Evolutionary conservation across 2,888 invertebrate genomes (phyloP).

Genomic region (Barypeithes pellucidus): DNA sequence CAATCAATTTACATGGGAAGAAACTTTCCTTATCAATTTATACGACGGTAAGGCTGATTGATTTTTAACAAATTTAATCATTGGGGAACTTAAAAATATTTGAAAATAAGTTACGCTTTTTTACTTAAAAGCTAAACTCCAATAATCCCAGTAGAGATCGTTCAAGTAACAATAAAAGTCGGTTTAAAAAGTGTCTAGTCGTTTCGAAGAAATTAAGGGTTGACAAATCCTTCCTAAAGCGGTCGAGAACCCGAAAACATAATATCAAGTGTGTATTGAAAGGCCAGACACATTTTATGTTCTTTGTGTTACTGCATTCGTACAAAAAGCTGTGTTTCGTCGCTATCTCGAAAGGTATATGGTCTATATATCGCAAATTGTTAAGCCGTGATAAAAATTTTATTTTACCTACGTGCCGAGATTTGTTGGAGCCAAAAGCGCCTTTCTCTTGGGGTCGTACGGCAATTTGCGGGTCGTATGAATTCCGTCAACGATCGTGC

Average conservation of each 20-base stretch:
- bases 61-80: too few relatives aligned
- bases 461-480: too few relatives aligned
- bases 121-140: background rate
- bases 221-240: constrained; percentile 14
- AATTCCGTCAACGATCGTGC: too few relatives aligned
- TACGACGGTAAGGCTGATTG: too few relatives aligned
- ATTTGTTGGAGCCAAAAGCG: background rate
- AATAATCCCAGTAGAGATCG: background rate
- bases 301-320: constrained; percentile 22
- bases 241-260: constrained; percentile 16
- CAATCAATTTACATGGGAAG: too few relatives aligned
- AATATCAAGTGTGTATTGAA: constrained; percentile 27
- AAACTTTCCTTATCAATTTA: too few relatives aligned
- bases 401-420: background rate
- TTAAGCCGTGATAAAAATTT: background rate
- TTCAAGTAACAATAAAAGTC: background rate
- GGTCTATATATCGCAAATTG: constrained; percentile 1
- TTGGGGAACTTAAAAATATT: too few relatives aligned
- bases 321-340: constrained; percentile 4
- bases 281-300: constrained; percentile 26
- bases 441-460: too few relatives aligned
- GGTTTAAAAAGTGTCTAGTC: constrained; percentile 14
- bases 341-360: constrained; percentile 2
- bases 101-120: too few relatives aligned
- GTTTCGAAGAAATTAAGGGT: constrained; percentile 4